Evolutionary conservation across 2,113 vertebrate genomes (phyloP).

Genomic region (Actinemys pallida): DNA sequence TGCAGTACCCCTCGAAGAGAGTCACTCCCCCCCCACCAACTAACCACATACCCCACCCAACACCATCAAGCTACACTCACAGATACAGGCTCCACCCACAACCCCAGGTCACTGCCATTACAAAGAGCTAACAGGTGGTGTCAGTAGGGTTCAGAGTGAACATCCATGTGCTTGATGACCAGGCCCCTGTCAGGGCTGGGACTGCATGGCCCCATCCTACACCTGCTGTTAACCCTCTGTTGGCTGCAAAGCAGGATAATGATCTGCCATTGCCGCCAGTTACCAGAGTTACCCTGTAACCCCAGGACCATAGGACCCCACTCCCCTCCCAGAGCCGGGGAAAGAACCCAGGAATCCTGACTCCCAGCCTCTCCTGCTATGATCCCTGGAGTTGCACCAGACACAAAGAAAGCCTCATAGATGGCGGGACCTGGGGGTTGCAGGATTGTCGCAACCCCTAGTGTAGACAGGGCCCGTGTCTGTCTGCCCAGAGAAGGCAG

Average conservation of each 20-base stretch:
- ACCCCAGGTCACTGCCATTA: background rate
- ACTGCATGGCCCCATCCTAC: background rate
- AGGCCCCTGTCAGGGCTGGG: background rate
- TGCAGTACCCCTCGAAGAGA: background rate
- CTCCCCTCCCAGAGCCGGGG: too few relatives aligned
- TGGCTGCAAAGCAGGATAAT: too few relatives aligned
- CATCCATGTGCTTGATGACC: background rate
- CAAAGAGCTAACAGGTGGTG: background rate
- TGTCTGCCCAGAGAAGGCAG: background rate
- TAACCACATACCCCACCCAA: too few relatives aligned
- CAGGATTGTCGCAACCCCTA: too few relatives aligned
- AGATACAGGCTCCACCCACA: background rate
- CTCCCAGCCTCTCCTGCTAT: background rate
- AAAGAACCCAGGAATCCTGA: too few relatives aligned
- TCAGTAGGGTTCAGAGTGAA: background rate
- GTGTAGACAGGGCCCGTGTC: too few relatives aligned
- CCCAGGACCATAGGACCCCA: too few relatives aligned
- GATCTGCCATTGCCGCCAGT: too few relatives aligned
- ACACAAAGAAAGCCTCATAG: background rate
- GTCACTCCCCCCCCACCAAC: too few relatives aligned
- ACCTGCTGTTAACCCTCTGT: background rate
- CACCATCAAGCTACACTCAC: background rate
- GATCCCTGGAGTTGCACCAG: background rate
- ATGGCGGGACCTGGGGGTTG: too few relatives aligned
- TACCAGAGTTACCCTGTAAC: background rate